Evolutionary conservation across 2,888 invertebrate genomes (phyloP).

Genomic region (Subacronicta megacephala): DNA sequence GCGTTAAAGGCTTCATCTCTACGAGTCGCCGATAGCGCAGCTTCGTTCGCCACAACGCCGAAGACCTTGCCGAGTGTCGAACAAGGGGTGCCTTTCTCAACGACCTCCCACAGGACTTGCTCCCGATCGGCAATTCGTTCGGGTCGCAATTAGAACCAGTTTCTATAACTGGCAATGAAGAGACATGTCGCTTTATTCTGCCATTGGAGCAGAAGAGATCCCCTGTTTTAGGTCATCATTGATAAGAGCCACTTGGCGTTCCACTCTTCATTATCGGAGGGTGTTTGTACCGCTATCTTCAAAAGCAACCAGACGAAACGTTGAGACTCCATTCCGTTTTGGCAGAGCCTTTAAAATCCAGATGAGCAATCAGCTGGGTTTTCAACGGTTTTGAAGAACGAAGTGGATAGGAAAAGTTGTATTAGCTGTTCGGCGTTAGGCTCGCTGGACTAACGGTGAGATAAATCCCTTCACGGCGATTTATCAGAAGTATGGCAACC

Average conservation of each 20-base stretch:
- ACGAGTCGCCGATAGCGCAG: not conserved
- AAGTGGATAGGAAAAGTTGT: not conserved
- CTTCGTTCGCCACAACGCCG: not conserved
- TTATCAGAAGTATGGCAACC: not conserved
- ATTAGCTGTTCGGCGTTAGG: not conserved
- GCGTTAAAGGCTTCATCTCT: not conserved
- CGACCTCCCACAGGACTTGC: not conserved
- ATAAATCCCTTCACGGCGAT: not conserved
- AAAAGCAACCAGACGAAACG: not conserved
- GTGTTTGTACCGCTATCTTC: not conserved
- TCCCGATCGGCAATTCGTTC: not conserved
- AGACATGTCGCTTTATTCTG: not conserved
- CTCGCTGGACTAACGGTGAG: not conserved
- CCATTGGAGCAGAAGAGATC: not conserved
- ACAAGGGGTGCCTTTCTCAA: not conserved
- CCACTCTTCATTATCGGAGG: no score
- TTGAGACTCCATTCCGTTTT: not conserved
- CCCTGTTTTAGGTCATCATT: not conserved
- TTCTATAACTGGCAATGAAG: not conserved
- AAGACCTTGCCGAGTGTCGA: not conserved
- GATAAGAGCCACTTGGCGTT: no score
- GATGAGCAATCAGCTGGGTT: not conserved
- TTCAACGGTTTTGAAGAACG: not conserved
- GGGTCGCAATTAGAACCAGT: not conserved
- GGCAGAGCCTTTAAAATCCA: not conserved